A percentile compares a stretch with the other conserved stretches of the same genome.
Conservation (phyloP, 37 sponge, comb jelly and placozoan genomes). For the Aplysina aerophoba region DNA sequence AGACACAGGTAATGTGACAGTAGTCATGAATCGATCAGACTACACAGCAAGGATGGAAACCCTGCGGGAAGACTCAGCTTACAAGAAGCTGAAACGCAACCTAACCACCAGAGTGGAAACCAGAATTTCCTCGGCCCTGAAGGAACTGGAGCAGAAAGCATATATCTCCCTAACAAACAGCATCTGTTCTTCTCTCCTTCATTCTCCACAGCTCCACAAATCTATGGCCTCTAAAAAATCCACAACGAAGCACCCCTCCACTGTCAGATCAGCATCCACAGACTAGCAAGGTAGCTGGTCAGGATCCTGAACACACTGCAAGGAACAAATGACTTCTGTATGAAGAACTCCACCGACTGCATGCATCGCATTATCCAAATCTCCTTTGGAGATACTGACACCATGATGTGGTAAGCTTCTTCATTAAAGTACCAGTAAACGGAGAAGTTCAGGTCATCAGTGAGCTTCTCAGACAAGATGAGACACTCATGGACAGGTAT, state of each 20-base stretch:
- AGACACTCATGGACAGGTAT: not conserved
- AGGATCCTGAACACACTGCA: not conserved
- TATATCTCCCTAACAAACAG: not conserved
- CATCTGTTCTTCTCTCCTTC: not conserved
- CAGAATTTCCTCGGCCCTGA: not conserved
- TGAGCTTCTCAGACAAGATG: not conserved
- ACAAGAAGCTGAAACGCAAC: not conserved
- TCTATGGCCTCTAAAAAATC: constrained; percentile 14
- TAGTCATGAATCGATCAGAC: not conserved
- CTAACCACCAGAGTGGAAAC: not conserved
- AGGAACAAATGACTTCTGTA: not conserved
- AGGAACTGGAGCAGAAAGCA: not conserved
- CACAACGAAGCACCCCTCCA: not conserved
- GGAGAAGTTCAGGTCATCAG: not conserved
- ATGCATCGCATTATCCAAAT: not conserved
- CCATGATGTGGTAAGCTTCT: not conserved
- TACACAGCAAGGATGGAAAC: not conserved
- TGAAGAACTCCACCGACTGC: not conserved
- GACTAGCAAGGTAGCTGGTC: not conserved
- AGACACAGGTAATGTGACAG: not conserved
- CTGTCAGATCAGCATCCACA: not conserved
- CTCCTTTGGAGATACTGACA: not conserved
- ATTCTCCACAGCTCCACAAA: not conserved
- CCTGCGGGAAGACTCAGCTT: not conserved
- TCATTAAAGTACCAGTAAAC: not conserved